Evolutionary conservation across 1,140 invertebrate species (phyloP), one percentile per base, ranked within the genome.

Genomic region (Pseudomyrmex flavicornis): DNA sequence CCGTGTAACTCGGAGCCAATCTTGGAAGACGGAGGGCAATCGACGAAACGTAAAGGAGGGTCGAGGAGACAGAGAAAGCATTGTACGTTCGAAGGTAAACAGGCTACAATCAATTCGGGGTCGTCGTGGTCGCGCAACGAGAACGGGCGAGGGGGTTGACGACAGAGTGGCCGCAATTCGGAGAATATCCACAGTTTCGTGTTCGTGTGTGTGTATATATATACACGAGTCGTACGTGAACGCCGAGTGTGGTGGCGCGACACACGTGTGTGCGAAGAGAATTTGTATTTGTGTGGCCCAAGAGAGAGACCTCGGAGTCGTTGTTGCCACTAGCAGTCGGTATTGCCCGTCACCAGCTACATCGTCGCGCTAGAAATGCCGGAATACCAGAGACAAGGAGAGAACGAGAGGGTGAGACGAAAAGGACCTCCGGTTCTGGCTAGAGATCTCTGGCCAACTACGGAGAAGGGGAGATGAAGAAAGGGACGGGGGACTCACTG

Each of bases 91-190:
- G 73, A 91, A 88, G 85, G 88, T 90, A 91, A 91, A 92, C 87
- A 90, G 77, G 76, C 83, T 89, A 87, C 91, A 92, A 92, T 92
- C 91, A 92, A 92, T 91, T 93, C 88, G 89, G 72, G 89, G 87
- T 89, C 88, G 89, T 90, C 85, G 88, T 89, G 88, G 88, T 87
- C 83, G 85, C 87, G 85, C 87, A 82, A 84, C 87, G 87, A 79
- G 73, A 65, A 54, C 15, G 65, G 7, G 65, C 35, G 22, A 76
- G 87, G 85, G 79, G 65, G 35, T 35, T 83, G 86, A 90, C 89
- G 87, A 5, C 89, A 58, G 87, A 92, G 90, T 89, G 88, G 89
- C 83, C 87, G 90, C 82, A 74, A 83, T 89, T 90, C 88, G 83
- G 86, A 68, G 70, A 80, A 66, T 66, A 83, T 68, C 58, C 17